A percentile compares a stretch with the other conserved stretches of the same genome.
Conservation (phyloP, 1,140 invertebrate genomes). For the Drosophila busckii region DNA sequence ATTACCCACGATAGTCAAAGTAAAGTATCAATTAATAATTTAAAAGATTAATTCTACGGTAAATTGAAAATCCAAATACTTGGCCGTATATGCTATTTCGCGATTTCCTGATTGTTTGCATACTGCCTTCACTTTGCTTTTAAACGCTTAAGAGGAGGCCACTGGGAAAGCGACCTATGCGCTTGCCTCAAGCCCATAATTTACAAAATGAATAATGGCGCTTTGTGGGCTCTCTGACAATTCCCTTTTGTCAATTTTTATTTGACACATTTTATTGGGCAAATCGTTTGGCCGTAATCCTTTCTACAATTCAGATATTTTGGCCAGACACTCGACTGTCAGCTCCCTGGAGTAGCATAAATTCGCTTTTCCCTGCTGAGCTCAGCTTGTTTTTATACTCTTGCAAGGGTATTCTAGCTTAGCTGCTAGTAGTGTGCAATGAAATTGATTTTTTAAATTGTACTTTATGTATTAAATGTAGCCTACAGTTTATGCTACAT, state of each 20-base stretch:
- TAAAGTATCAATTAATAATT: too few species aligned
- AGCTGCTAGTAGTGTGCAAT: too few species aligned
- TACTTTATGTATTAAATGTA: too few species aligned
- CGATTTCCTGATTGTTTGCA: background rate
- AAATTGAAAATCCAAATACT: too few species aligned
- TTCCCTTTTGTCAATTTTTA: slow-evolving; percentile 57
- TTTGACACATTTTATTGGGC: slow-evolving; percentile 63
- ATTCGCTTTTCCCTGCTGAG: slow-evolving; percentile 3
- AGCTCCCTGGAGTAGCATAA: slow-evolving; percentile 41
- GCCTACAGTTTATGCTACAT: too few species aligned
- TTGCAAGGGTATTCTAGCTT: slow-evolving; percentile 6
- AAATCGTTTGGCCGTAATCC: slow-evolving; percentile 52
- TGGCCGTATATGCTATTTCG: too few species aligned
- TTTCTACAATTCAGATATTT: slow-evolving; percentile 51
- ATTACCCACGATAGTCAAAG: too few species aligned
- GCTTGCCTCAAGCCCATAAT: slow-evolving; percentile 12
- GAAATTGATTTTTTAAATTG: too few species aligned
- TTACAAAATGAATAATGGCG: slow-evolving; percentile 46
- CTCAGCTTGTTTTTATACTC: slow-evolving; percentile 5
- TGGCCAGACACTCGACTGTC: slow-evolving; percentile 16
- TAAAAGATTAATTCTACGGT: too few species aligned
- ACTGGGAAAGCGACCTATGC: too few species aligned
- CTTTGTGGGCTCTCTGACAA: slow-evolving; percentile 27
- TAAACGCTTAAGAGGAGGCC: too few species aligned
- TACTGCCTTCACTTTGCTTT: too few species aligned